Conservation (phyloP, 2,113 vertebrate genomes). For the Aplodontia rufa region DNA sequence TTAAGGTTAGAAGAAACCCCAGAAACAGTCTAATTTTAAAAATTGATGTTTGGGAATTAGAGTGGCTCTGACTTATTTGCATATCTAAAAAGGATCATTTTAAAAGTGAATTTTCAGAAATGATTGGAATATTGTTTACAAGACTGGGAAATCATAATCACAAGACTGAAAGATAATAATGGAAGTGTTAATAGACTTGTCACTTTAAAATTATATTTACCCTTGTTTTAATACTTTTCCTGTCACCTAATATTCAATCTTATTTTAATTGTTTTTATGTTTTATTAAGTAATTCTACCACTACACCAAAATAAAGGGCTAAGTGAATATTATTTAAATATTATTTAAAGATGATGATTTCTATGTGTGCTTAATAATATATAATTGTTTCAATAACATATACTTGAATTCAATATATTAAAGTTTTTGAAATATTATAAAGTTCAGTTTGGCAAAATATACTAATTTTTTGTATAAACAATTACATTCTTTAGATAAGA, state of each 20-base stretch:
- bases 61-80: background rate
- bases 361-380: background rate
- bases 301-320: background rate
- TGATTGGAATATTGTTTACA: background rate
- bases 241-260: background rate
- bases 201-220: conserved; percentile 1
- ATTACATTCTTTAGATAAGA: background rate
- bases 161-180: background rate
- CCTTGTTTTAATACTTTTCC: background rate
- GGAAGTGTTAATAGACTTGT: background rate
- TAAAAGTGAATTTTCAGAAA: background rate
- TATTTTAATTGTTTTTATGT: background rate
- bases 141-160: background rate
- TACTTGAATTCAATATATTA: background rate
- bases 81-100: background rate
- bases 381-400: background rate
- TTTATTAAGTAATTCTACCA: background rate
- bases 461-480: background rate
- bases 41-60: background rate
- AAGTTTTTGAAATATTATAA: background rate
- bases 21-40: background rate
- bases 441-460: background rate
- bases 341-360: background rate
- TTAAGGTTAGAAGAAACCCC: background rate
- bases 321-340: background rate